Evolutionary conservation across 2,888 invertebrate species (phyloP).

Genomic region (Allacma fusca): DNA sequence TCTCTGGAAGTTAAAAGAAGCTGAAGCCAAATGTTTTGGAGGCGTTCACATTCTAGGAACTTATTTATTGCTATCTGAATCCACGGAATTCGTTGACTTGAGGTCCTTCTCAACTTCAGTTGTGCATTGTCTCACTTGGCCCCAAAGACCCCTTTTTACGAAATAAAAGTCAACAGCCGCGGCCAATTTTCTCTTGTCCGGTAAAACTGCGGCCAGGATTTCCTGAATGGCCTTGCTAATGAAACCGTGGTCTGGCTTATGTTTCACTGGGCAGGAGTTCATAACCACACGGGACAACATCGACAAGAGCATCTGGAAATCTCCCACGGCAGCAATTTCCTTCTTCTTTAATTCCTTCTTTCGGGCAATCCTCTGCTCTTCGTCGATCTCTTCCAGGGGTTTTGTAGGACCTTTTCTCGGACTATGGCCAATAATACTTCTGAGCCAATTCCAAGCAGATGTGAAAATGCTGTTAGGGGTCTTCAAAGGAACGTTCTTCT

Average conservation of each 20-base stretch:
- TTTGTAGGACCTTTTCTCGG: neutral
- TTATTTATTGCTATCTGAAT: too few relatives aligned
- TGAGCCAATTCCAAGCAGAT: neutral
- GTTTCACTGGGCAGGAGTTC: constrained; percentile 11
- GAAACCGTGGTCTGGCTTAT: constrained; percentile 2
- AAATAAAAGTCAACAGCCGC: constrained; percentile 7
- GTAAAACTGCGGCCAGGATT: neutral
- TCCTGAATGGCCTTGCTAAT: neutral
- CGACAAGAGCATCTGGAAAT: neutral
- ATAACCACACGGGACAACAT: constrained; percentile 6
- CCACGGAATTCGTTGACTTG: too few relatives aligned
- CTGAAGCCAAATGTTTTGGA: too few relatives aligned
- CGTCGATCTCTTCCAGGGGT: neutral
- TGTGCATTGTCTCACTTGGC: neutral
- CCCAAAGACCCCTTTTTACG: neutral
- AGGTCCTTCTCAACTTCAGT: neutral
- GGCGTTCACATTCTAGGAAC: too few relatives aligned
- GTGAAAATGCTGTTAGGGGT: neutral
- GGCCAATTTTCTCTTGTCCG: neutral
- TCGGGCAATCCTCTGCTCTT: neutral
- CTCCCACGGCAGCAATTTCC: neutral
- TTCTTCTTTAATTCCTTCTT: neutral
- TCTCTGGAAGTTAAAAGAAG: too few relatives aligned
- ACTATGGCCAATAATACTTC: neutral
- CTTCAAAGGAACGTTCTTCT: neutral